These are phyloP conservation scores for Clarias gariepinus DNA, from an alignment of 2,113 vertebrate genomes.

Conservation along the genomic window DNA sequence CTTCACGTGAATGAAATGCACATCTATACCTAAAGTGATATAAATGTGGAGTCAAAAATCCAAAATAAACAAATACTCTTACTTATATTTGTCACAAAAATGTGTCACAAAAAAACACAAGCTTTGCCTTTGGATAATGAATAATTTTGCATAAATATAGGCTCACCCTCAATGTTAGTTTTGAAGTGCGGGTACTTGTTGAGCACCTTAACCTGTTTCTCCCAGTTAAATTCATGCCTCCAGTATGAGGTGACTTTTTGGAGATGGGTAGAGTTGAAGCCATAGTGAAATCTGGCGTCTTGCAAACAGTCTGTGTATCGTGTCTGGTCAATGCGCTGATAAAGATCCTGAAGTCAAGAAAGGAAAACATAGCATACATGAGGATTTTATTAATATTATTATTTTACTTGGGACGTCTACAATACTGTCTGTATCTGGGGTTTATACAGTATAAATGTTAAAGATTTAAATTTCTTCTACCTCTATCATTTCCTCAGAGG, in stretches of 20 bases:
- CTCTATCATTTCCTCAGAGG: constrained; percentile 76
- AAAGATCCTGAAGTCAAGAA: constrained; percentile 73
- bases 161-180: constrained; percentile 87
- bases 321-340: constrained; percentile 75
- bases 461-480: constrained; percentile 53
- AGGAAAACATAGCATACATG: neutral
- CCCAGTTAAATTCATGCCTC: constrained; percentile 85
- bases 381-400: neutral
- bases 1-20: constrained; percentile 84
- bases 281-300: constrained; percentile 79
- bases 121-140: too few relatives aligned
- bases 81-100: neutral
- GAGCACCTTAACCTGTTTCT: constrained; percentile 78
- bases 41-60: constrained; percentile 3
- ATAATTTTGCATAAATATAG: neutral
- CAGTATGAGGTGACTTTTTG: constrained; percentile 81
- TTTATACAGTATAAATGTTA: neutral
- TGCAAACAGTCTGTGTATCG: constrained; percentile 75
- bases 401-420: neutral
- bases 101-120: neutral
- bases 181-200: constrained; percentile 86
- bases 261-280: constrained; percentile 80
- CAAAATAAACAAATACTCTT: neutral
- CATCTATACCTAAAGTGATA: constrained; percentile 74
- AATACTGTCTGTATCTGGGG: neutral